Percentiles rank a stretch among this genome's conserved stretches.
These are phyloP conservation scores for Epistrophe grossulariae DNA, from an alignment of 2,888 invertebrate genomes.

Conservation along the genomic window DNA sequence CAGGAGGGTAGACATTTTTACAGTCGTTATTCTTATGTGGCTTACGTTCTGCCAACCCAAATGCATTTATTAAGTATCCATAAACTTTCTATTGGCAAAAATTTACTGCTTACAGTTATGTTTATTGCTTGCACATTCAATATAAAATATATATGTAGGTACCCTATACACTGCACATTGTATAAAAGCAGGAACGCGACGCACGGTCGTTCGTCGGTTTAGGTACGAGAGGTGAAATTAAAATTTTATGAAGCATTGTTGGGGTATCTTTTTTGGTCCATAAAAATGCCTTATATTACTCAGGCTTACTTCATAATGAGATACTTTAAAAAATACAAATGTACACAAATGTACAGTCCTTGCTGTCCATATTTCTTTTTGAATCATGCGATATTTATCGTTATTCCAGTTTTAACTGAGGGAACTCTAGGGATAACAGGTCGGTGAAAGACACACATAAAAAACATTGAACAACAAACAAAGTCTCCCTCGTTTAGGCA, in stretches of 20 bases:
- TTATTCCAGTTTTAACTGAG: neutral
- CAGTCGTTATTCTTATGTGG: conserved; percentile 37
- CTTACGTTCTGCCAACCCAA: conserved; percentile 26
- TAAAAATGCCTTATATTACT: conserved; percentile 60
- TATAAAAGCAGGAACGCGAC: neutral
- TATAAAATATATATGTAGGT: neutral
- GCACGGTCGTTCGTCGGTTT: neutral
- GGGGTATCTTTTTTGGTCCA: conserved; percentile 35
- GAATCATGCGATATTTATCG: conserved; percentile 8
- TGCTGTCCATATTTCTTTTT: conserved; percentile 23
- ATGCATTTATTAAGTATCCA: conserved; percentile 71
- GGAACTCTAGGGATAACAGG: neutral
- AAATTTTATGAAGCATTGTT: conserved; percentile 70
- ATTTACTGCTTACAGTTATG: conserved; percentile 74
- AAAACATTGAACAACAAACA: neutral
- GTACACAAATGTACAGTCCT: neutral
- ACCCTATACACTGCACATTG: neutral
- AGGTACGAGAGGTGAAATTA: conserved; percentile 53
- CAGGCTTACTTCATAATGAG: conserved; percentile 70
- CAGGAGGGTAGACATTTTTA: neutral
- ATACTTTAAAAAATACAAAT: conserved; percentile 46
- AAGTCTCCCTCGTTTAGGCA: neutral
- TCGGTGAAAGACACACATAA: neutral
- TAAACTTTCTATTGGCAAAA: conserved; percentile 74
- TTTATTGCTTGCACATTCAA: conserved; percentile 58